Evolutionary conservation across 2,113 vertebrate genomes (phyloP), one percentile per base, ranked within the genome.

Genomic region (Entomyzon cyanotis): DNA sequence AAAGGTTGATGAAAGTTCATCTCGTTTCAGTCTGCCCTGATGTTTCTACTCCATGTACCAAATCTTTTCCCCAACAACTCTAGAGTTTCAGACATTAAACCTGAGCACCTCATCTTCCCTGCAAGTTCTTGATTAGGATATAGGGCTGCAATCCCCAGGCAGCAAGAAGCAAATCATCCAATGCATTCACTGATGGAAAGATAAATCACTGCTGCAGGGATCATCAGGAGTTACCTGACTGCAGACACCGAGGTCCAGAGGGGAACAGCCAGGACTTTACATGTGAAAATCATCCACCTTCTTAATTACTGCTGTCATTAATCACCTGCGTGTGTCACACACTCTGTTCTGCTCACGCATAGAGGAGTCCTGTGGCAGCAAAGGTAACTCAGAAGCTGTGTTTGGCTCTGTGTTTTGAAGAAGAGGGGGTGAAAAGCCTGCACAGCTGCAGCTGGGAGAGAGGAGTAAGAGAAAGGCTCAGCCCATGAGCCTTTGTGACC

Each of bases 281-380:
- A 15, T 8, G 33, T 74, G 67, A 73, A 80, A 93, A 80, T 80
- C 79, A 83, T 47, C 52, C 49, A 81, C 52, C 68, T 74, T 55
- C 78, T 85, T 94, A 91, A 85, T 93, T 94, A 95, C 30, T 59
- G 70, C 31, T 20, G 11, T 90, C 55, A 37, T 88, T 93, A 91
- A 83, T 90, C 78, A 91, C 13, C 78, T 28, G 31, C 4, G 7
- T 1, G 3, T 87, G 71, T 39, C 68, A 42, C 12, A 17, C 0
- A 0, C 46, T 31, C 39, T 67, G 7, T 41, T 79, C 71, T 90
- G 70, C 58, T 47, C 35, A 28, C 50, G 27, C 4, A 9, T 31
- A 63, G 39, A 31, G 37, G 86, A 64, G 14, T 59, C 53, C 63
- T 70, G 9, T 12, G 24, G 70, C 6, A 6, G 67, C 53, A 79